These are phyloP conservation scores for Chelonus insularis DNA, from an alignment of 1,140 invertebrate genomes.

Conservation along the genomic window DNA sequence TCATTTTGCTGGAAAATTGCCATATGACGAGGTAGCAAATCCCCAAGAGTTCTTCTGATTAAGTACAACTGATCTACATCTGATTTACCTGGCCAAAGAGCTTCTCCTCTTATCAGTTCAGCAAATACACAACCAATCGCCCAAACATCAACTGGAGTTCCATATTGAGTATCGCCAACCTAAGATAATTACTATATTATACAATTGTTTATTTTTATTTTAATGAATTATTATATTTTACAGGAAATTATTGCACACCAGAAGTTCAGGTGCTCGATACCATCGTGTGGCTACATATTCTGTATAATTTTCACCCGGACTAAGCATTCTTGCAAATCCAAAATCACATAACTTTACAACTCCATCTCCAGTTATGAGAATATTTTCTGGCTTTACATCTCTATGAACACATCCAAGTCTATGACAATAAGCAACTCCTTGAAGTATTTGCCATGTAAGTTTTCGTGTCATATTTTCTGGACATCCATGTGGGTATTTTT, in stretches of 20 bases:
- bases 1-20: slow-evolving; percentile 94
- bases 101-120: slow-evolving; percentile 92
- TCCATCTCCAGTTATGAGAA: slow-evolving; percentile 90
- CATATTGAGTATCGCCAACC: slow-evolving; percentile 97
- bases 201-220: no score
- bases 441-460: slow-evolving; percentile 93
- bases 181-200: slow-evolving; percentile 31
- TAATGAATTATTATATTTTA: no score
- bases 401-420: slow-evolving; percentile 94
- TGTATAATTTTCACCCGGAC: slow-evolving; percentile 97
- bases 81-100: slow-evolving; percentile 96
- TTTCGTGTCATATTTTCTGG: slow-evolving; percentile 87
- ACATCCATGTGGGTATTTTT: slow-evolving; percentile 81
- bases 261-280: slow-evolving; percentile 95
- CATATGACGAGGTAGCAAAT: slow-evolving; percentile 91
- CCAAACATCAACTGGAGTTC: slow-evolving; percentile 97
- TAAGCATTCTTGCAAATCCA: slow-evolving; percentile 96
- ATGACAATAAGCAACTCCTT: slow-evolving; percentile 96
- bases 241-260: no score
- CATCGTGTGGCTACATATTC: slow-evolving; percentile 99
- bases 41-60: slow-evolving; percentile 88
- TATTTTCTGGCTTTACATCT: slow-evolving; percentile 99
- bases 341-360: slow-evolving; percentile 98
- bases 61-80: slow-evolving; percentile 98
- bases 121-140: slow-evolving; percentile 95